These are phyloP conservation scores for Melanitta fusca DNA, from an alignment of 2,797 vertebrate genomes.

Conservation along the genomic window DNA sequence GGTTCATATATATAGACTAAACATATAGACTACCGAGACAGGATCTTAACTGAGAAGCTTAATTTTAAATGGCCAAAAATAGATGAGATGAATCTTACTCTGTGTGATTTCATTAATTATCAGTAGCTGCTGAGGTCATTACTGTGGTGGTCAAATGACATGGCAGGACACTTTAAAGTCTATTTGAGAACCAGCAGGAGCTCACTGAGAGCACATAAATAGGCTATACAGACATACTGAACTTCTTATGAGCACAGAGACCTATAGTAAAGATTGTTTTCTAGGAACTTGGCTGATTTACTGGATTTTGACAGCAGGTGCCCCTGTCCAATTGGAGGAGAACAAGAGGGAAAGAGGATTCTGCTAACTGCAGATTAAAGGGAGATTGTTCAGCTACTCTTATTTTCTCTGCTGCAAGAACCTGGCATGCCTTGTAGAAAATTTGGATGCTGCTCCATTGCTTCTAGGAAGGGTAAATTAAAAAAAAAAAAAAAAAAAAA, in stretches of 20 bases:
- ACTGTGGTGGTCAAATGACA: slow-evolving; percentile 25
- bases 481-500: slow-evolving; percentile 4
- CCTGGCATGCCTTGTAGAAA: neutral
- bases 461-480: neutral
- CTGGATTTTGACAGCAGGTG: slow-evolving; percentile 40
- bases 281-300: slow-evolving; percentile 28
- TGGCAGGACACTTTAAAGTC: slow-evolving; percentile 5
- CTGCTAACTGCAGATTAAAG: slow-evolving; percentile 44
- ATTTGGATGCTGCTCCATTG: neutral
- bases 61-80: slow-evolving; percentile 19
- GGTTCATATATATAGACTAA: neutral
- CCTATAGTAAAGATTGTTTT: slow-evolving; percentile 36
- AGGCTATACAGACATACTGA: neutral
- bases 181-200: slow-evolving; percentile 4
- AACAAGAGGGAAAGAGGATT: slow-evolving; percentile 43
- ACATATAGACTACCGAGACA: neutral
- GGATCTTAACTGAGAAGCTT: neutral
- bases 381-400: neutral
- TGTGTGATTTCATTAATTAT: slow-evolving; percentile 41
- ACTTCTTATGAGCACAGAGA: neutral
- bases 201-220: slow-evolving; percentile 1
- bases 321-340: neutral
- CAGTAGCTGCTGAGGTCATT: neutral
- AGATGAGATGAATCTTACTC: slow-evolving; percentile 7
- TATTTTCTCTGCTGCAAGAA: slow-evolving; percentile 2